Conservation (phyloP, 2,888 invertebrate genomes). For the Pocota personata region DNA sequence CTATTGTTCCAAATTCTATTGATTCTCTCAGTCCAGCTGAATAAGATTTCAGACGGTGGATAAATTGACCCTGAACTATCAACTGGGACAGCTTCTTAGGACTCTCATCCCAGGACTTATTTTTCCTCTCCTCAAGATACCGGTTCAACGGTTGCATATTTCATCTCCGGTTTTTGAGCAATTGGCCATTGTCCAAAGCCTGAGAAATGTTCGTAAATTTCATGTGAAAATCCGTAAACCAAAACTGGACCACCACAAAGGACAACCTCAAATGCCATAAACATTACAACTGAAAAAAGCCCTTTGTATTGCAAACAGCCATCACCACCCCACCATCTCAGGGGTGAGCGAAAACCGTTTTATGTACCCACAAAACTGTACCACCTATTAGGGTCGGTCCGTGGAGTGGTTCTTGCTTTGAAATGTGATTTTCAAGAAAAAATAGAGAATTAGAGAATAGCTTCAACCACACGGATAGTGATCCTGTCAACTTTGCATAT, state of each 20-base stretch:
- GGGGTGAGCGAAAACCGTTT: constrained; percentile 5
- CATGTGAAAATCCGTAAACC: constrained; percentile 54
- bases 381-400: constrained; percentile 15
- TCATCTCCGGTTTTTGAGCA: constrained; percentile 1
- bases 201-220: constrained; percentile 33
- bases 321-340: constrained; percentile 4
- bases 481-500: constrained; percentile 23
- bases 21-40: constrained; percentile 30
- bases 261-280: constrained; percentile 28
- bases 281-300: background rate
- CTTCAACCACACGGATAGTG: background rate
- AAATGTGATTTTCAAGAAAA: background rate
- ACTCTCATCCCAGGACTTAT: background rate
- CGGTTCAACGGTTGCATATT: constrained; percentile 33
- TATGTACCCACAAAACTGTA: constrained; percentile 30
- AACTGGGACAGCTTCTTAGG: background rate
- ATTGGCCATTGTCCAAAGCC: constrained; percentile 12
- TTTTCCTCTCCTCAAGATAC: background rate
- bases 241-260: constrained; percentile 56
- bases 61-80: constrained; percentile 8
- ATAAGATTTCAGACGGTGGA: background rate
- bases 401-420: background rate
- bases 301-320: background rate
- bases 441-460: background rate
- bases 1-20: constrained; percentile 36